These are phyloP conservation scores for Noctilio leporinus DNA, from an alignment of 2,113 vertebrate species.

Conservation along the genomic window DNA sequence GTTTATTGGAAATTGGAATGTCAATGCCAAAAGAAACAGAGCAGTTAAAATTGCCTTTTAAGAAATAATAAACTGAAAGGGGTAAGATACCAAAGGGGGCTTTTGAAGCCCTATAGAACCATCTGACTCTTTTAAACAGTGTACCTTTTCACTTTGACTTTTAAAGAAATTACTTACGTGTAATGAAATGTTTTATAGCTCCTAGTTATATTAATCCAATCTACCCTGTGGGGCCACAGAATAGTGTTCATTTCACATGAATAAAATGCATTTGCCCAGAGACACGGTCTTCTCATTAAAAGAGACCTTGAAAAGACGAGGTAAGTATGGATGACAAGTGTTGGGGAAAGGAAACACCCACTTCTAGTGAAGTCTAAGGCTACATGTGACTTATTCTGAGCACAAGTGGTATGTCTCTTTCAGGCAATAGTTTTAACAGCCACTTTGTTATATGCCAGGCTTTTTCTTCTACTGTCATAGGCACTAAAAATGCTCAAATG, in stretches of 20 bases:
- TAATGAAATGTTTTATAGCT: not conserved
- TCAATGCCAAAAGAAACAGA: not conserved
- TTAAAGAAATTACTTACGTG: not conserved
- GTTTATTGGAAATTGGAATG: not conserved
- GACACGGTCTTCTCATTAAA: not conserved
- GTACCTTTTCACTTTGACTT: not conserved
- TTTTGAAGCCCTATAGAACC: not conserved
- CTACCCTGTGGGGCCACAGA: not conserved
- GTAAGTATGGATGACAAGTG: not conserved
- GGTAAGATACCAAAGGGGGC: not conserved
- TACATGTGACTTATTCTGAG: not conserved
- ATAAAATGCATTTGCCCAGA: not conserved
- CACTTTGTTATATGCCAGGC: not conserved
- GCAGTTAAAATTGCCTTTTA: not conserved
- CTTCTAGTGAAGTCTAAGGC: not conserved
- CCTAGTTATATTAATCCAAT: not conserved
- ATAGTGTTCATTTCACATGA: not conserved
- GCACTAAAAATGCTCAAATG: not conserved
- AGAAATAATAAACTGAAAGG: not conserved
- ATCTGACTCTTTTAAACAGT: not conserved
- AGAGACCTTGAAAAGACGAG: constrained; percentile 6
- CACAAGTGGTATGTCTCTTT: not conserved
- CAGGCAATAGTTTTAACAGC: not conserved
- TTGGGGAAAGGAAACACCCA: not conserved
- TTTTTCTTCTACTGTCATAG: not conserved